Evolutionary conservation across 2,113 vertebrate species (phyloP), one percentile per base, ranked within the genome.

Genomic region (Oryzias javanicus): DNA sequence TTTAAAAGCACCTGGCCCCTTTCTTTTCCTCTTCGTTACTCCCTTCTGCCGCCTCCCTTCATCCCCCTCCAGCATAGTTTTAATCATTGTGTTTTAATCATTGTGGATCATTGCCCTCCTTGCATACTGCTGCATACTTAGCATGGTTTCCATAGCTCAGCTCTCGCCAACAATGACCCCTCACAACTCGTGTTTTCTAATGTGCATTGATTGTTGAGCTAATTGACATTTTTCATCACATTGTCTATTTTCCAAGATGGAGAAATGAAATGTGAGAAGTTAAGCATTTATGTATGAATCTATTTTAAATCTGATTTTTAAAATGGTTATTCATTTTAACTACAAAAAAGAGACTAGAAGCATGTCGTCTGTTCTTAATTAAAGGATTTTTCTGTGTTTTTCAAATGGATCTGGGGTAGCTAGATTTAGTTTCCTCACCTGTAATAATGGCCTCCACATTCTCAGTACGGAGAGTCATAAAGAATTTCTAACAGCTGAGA

Each of bases 71-170:
- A n/a, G 14, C 20, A 14, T 40, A 41, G 42, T 70, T 65, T 71
- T 17, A 5, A 8, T 67, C 65, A 17, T 67, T 68, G 63, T 69
- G 35, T 35, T 35, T 35, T 35, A 35, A 35, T 35, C 35, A 35
- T 58, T 50, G 41, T 50, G 19, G 56, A 52, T 35, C 35, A 35
- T 48, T 10, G 25, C 42, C 70, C 42, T 67, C 49, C 58, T 53
- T 45, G 50, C 66, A 71, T 72, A 50, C 67, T 62, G 70, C 29
- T 47, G 62, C 70, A 76, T 79, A 60, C 71, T 73, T 73, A 4
- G 52, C 49, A 56, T 82, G 42, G 42, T 69, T 82, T 58, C 66
- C 75, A 69, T 81, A 68, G 61, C 64, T 78, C 49, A n/a, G 50
- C 51, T 51, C 29, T 63, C 29, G 46, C 42, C 0, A 6, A 65